A percentile compares a stretch with the other conserved stretches of the same genome.
Conservation (phyloP, 2,113 vertebrate genomes). For the Thamnaconus septentrionalis region DNA sequence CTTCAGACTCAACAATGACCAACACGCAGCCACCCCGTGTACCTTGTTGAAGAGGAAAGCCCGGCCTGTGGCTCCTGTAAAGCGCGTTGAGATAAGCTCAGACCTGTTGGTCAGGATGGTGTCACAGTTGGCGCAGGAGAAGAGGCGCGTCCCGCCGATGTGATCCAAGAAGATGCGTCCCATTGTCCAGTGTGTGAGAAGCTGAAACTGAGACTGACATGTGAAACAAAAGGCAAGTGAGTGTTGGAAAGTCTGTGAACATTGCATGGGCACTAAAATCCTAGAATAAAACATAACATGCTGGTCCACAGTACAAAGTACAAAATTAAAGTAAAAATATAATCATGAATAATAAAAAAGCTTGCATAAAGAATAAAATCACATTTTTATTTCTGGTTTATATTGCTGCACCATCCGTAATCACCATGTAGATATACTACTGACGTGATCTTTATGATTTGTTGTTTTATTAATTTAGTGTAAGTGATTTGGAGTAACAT, state of each 20-base stretch:
- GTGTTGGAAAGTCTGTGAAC: neutral
- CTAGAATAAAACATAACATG: no score
- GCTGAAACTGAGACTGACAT: neutral
- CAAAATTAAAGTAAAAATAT: neutral
- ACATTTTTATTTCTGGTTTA: neutral
- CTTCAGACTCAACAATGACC: no score
- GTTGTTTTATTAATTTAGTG: no score
- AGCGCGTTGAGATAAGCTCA: slow-evolving; percentile 96
- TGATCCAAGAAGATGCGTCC: slow-evolving; percentile 98
- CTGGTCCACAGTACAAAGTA: no score
- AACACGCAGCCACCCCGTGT: neutral
- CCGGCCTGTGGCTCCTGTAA: slow-evolving; percentile 94
- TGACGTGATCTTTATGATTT: no score
- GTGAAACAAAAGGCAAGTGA: neutral
- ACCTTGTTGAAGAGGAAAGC: slow-evolving; percentile 99
- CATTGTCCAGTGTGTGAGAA: slow-evolving; percentile 74
- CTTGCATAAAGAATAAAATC: neutral
- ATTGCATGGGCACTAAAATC: neutral
- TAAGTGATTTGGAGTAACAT: no score
- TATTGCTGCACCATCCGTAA: no score
- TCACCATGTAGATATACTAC: no score
- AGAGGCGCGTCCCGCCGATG: slow-evolving; percentile 96
- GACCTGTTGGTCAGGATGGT: slow-evolving; percentile 96
- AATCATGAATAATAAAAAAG: neutral
- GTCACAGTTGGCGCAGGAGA: slow-evolving; percentile 97